Percentiles rank a stretch among this genome's conserved stretches.
Evolutionary conservation across 2,113 vertebrate species (phyloP).

Genomic region (Tyrannus savana): DNA sequence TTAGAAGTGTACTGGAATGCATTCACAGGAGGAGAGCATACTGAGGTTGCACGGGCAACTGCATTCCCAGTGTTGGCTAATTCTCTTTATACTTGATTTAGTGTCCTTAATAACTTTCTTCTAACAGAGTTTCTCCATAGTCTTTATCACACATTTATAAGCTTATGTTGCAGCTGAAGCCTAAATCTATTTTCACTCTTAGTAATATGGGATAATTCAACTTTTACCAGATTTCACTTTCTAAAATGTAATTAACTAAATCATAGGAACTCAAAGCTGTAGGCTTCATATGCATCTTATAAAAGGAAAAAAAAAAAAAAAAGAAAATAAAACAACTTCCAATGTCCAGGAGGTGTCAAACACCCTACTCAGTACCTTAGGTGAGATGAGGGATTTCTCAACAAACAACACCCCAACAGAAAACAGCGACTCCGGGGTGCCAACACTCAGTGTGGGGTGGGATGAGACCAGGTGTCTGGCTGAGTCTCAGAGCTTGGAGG

Average conservation of each 20-base stretch:
- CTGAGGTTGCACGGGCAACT: background rate
- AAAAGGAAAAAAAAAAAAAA: background rate
- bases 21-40: background rate
- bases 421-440: background rate
- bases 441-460: background rate
- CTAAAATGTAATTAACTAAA: background rate
- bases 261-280: background rate
- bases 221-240: background rate
- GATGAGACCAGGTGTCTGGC: background rate
- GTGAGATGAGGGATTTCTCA: background rate
- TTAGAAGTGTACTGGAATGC: background rate
- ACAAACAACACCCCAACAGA: background rate
- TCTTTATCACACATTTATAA: background rate
- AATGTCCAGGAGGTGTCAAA: background rate
- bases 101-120: background rate
- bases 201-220: background rate
- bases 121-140: background rate
- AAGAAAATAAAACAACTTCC: background rate
- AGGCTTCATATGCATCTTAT: background rate
- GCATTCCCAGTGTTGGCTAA: background rate
- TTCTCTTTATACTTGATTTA: background rate
- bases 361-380: background rate
- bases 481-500: background rate
- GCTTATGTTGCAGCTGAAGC: background rate
- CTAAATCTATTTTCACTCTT: background rate